phyloP scores from a whole-genome alignment of 2,797 vertebrate species.

The Lophura swinhoii region DNA sequence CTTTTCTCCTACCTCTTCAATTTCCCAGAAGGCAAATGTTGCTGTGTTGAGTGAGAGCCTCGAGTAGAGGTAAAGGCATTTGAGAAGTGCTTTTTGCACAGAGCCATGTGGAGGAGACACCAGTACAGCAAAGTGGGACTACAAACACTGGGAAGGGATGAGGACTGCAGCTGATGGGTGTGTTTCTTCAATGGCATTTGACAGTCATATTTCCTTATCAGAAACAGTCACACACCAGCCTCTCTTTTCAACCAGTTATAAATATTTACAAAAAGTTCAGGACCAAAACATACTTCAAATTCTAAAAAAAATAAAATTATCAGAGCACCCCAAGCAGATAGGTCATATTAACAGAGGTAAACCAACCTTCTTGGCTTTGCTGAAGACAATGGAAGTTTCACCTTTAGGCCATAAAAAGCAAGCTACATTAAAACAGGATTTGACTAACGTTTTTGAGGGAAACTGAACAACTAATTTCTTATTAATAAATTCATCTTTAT shows the following conservation, averaged over 20 bases:
- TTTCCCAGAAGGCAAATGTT: background rate
- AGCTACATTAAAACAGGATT: background rate
- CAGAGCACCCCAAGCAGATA: background rate
- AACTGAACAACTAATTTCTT: background rate
- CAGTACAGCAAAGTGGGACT: background rate
- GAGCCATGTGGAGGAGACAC: background rate
- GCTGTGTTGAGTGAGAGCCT: background rate
- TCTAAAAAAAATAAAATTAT: background rate
- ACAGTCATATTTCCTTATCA: background rate
- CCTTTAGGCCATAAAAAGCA: background rate
- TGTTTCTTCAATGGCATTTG: background rate
- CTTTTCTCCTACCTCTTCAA: background rate
- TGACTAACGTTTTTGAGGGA: background rate
- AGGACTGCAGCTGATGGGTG: background rate
- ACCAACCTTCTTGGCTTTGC: background rate
- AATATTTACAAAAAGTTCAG: background rate
- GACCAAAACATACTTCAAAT: background rate
- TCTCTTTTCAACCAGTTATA: background rate
- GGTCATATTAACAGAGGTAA: background rate
- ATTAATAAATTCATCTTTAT: background rate
- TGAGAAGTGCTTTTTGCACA: background rate
- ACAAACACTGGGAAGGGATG: background rate
- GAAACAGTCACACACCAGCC: background rate
- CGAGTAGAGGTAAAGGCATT: rapidly evolving
- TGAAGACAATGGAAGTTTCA: background rate